phyloP scores from a whole-genome alignment of 2,797 vertebrate genomes.

The Enteromius treurensis region DNA sequence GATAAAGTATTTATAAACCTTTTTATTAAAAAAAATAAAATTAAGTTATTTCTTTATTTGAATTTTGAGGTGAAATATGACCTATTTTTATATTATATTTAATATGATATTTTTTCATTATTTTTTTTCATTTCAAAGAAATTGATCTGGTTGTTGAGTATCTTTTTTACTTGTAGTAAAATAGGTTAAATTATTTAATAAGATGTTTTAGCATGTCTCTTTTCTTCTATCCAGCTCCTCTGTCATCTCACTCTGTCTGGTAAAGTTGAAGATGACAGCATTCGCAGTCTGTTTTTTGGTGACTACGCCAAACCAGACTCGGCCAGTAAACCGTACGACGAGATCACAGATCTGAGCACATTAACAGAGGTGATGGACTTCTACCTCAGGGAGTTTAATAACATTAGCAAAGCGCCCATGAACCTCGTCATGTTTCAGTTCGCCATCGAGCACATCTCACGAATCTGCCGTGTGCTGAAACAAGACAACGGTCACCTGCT shows the following conservation, averaged over 20 bases:
- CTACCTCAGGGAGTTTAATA: conserved; percentile 92
- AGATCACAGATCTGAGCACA: conserved; percentile 82
- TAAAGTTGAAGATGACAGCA: conserved; percentile 81
- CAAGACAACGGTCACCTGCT: conserved; percentile 91
- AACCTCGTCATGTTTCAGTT: conserved; percentile 93
- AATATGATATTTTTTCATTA: background rate
- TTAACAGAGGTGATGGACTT: conserved; percentile 86
- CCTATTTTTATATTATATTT: too few species aligned
- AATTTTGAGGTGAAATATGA: background rate
- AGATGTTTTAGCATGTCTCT: background rate
- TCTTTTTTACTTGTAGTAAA: background rate
- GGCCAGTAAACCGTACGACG: conserved; percentile 82
- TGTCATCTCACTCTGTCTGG: conserved; percentile 82
- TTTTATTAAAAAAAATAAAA: background rate
- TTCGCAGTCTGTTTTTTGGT: conserved; percentile 91
- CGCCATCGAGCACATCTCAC: conserved; percentile 92
- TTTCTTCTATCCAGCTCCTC: conserved; percentile 77
- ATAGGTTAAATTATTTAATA: background rate
- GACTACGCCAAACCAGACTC: conserved; percentile 83
- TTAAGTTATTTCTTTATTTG: background rate
- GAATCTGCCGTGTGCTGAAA: conserved; percentile 91
- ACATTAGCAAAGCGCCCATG: conserved; percentile 89
- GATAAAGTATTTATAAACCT: too few species aligned
- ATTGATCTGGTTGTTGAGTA: too few species aligned
- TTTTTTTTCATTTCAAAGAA: too few species aligned